Conservation (phyloP, 35 echinoderm and acorn worm genomes). For the Ophioderma brevispina region DNA sequence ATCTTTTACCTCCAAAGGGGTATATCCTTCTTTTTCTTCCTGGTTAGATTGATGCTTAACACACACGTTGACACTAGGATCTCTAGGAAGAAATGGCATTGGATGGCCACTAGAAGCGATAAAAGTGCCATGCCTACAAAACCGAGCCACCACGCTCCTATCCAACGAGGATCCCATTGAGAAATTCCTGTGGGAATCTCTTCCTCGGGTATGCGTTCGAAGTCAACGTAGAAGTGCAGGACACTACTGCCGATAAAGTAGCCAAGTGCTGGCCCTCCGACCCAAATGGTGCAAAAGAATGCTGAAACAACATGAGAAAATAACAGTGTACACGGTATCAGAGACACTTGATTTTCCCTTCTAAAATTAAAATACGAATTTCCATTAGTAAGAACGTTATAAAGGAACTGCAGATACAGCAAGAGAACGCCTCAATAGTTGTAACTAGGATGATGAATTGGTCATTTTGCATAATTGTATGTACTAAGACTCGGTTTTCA, state of each 20-base stretch:
- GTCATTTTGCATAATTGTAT: too few relatives aligned
- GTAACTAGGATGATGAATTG: too few relatives aligned
- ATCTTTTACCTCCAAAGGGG: too few relatives aligned
- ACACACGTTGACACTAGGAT: background rate
- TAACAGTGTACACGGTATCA: too few relatives aligned
- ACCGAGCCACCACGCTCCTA: background rate
- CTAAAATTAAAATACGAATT: too few relatives aligned
- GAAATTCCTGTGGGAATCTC: background rate
- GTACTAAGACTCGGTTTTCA: too few relatives aligned
- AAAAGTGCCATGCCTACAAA: background rate
- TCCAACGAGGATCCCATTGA: background rate
- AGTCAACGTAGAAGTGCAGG: background rate
- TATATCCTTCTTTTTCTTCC: background rate
- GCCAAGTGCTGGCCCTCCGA: background rate
- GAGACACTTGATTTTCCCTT: too few relatives aligned
- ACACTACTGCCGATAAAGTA: background rate
- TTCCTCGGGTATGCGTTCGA: background rate
- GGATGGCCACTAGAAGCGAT: background rate
- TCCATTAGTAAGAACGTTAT: too few relatives aligned
- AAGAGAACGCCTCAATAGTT: too few relatives aligned
- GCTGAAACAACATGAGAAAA: background rate
- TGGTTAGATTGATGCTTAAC: background rate
- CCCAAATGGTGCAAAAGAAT: background rate
- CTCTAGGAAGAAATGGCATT: background rate
- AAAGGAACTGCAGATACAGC: too few relatives aligned